These are phyloP conservation scores for Argyrosomus regius DNA, from an alignment of 2,797 vertebrate genomes.

Conservation along the genomic window DNA sequence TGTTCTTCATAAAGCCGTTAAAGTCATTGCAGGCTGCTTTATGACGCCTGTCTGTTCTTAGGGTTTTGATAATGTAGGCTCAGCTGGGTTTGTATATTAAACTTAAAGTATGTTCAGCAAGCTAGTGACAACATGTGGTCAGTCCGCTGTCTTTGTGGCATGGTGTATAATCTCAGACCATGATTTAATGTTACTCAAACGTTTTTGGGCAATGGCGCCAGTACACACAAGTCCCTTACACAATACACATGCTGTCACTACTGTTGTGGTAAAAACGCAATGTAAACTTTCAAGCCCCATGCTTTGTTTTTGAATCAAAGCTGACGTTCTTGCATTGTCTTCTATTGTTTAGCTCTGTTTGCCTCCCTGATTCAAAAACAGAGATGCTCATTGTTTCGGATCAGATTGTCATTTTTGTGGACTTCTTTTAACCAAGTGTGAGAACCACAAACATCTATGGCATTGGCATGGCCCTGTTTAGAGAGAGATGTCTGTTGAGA, in stretches of 20 bases:
- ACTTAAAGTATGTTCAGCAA: conserved; percentile 9
- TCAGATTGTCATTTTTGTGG: conserved; percentile 59
- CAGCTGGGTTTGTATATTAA: conserved; percentile 28
- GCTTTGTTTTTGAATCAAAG: conserved; percentile 36
- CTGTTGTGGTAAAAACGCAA: conserved; percentile 23
- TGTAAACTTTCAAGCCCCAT: conserved; percentile 20
- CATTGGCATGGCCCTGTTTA: conserved; percentile 23
- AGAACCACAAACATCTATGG: conserved; percentile 67
- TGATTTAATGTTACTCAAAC: conserved; percentile 12
- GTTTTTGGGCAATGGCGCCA: not conserved
- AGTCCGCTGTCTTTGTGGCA: not conserved
- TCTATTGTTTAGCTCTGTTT: conserved; percentile 7
- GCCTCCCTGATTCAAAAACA: conserved; percentile 18
- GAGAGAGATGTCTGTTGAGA: conserved; percentile 20
- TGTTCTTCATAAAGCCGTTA: conserved; percentile 30
- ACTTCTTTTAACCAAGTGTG: conserved; percentile 51
- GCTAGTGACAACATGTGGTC: not conserved
- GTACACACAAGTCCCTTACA: not conserved
- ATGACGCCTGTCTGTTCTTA: conserved; percentile 11
- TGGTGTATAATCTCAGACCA: conserved; percentile 7
- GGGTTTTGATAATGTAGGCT: conserved; percentile 24
- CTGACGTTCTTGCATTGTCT: conserved; percentile 20
- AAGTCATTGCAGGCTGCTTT: conserved; percentile 15
- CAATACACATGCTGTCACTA: conserved; percentile 10
- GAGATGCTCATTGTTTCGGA: conserved; percentile 25